These are phyloP conservation scores for Sitta europaea DNA, from an alignment of 2,113 vertebrate species.

Conservation along the genomic window DNA sequence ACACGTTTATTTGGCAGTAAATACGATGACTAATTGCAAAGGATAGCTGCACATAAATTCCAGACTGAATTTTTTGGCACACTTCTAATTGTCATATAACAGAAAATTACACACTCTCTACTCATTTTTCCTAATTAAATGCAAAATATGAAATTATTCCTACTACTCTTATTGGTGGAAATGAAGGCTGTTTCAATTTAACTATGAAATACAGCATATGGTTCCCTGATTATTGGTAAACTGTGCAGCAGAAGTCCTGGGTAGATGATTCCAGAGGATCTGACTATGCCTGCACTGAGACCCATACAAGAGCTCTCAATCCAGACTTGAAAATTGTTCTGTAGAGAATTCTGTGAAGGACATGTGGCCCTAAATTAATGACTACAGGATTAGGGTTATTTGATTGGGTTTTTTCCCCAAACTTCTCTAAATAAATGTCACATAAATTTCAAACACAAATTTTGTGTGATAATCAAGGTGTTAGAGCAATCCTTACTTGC, in stretches of 20 bases:
- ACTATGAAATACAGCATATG: neutral
- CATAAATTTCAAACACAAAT: neutral
- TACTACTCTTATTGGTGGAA: neutral
- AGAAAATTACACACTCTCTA: conserved; percentile 42
- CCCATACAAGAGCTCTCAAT: accelerated
- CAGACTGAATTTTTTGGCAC: conserved; percentile 14
- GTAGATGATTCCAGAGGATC: neutral
- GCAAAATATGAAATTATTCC: conserved; percentile 24
- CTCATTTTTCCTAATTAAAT: conserved; percentile 54
- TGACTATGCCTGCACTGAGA: neutral
- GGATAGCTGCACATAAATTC: conserved; percentile 20
- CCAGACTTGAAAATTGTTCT: neutral
- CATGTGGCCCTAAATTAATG: neutral
- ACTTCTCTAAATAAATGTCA: neutral
- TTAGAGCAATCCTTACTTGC: neutral
- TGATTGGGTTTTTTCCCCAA: accelerated
- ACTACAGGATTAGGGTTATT: neutral
- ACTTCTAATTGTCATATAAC: conserved; percentile 44
- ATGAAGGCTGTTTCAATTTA: conserved; percentile 1
- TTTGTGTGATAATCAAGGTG: neutral
- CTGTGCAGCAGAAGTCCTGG: neutral
- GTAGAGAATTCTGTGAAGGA: neutral
- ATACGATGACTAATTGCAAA: conserved; percentile 44
- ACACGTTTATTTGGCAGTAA: conserved; percentile 41
- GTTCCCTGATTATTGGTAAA: neutral